Evolutionary conservation across 2,888 invertebrate species (phyloP), one percentile per base, ranked within the genome.

Genomic region (Apotomis betuletana): DNA sequence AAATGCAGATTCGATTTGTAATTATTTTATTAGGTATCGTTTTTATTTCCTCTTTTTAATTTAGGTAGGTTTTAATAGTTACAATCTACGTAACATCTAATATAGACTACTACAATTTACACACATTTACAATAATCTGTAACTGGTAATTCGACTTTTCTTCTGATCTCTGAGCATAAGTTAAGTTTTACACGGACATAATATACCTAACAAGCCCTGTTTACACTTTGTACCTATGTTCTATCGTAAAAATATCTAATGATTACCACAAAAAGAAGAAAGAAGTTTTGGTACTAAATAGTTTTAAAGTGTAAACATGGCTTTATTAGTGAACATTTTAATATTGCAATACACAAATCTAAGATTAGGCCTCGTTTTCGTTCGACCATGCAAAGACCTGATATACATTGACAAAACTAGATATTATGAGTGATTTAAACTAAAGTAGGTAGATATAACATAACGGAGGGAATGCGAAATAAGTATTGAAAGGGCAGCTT

Each of bases 41-140:
- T 90, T 86, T 86, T 85, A 85, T 86, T 85, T 87, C 84, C 83
- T 82, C 81, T 87, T 85, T 86, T 83, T 82, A 83, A 84, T 85
- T 86, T 85, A 81, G 78, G 78, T 85, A 84, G 83, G 81, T 80
- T 90, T 88, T 88, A 87, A 90, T 86, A 83, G 86, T 89, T 91
- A 90, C 88, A 87, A 85, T 90, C 90, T 91, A 91, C 86, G 88
- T 92, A 92, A 91, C 90, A 89, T 90, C 90, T 92, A 92, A 89
- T 86, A 85, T 87, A 89, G 85, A 89, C 90, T 90, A 90, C 90
- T 84, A 86, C 86, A 89, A 90, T 92, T 89, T 89, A 90, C 87
- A 92, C 87, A 90, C 91, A 91, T 91, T 90, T 91, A 92, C 90
- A 91, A 87, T 81, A 82, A 83, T 79, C 81, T 82, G 77, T 84